Evolutionary conservation across 2,797 vertebrate species (phyloP), one percentile per base, ranked within the genome.

Genomic region (Atherinosoma microstoma): DNA sequence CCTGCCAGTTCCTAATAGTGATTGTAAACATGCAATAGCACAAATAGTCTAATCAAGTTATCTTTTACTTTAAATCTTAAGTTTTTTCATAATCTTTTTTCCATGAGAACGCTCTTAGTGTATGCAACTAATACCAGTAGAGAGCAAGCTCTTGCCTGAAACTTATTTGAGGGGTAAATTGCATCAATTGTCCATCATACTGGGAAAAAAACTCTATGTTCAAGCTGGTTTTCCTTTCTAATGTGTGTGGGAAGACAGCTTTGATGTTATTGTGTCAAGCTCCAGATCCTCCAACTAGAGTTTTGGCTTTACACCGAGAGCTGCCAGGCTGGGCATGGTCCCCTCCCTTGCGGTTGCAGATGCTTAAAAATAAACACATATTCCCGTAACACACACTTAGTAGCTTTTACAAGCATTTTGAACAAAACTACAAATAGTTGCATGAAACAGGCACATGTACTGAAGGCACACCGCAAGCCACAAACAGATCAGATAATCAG

Each of bases 291-390:
- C 57, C 53, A 65, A 22, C 65, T 58, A 64, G 73, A 76, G 45
- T 78, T 86, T 73, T 8, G 12, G 70, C 56, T 79, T 82, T 57
- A 42, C 64, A 69, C 13, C 36, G 64, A 80, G 58, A 22, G 62
- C 59, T 68, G 16, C 29, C 62, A 58, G 70, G 49, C 57, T 18
- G 75, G 75, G 67, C 71, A 60, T 4, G 30, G 62, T 65, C 58
- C 67, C 59, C 78, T 79, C 66, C 59, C 71, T 56, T 18, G 73
- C 70, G 88, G 74, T 64, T 49, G 56, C 58, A 79, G 76, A 36
- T 30, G 18, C 70, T 80, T 84, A 83, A 87, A 88, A 86, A 86
- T 83, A 87, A 85, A 81, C 77, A 63, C 16, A 47, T 63, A 75
- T 81, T 85, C 76, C 38, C 24, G 30, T 75, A 64, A 75, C 42